Base-by-base conservation (phyloP, 1,140 invertebrate species). In the Pseudachorutes palmiensis region DNA sequence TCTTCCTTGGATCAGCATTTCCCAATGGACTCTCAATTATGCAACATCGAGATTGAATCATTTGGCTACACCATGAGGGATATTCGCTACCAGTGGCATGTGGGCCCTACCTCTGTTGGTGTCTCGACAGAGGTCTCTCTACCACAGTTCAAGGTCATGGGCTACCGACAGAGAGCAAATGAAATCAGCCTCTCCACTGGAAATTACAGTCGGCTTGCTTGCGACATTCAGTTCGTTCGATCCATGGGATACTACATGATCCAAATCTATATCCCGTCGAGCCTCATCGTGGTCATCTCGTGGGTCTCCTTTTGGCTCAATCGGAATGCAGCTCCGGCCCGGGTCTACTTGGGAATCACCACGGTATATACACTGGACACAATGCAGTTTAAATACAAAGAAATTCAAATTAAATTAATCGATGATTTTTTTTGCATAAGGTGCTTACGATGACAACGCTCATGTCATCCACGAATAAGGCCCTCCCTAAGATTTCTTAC, bases 201-300 rank as follows among this genome's bases (percentile, higher is more conserved):
- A 82, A 96, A 98, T 82, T 98, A 98, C 82, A 97, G 94, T 74
- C 86, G 95, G 75, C 82, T 98, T 83, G 91, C 93, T 65, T 94
- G 92, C 81, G 93, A 97, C 83, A 95, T 98, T 79, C 92, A 95
- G 80, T 95, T 98, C 82, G 92, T 94, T 66, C 87, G 95, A 70
- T 95, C 92, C 75, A 94, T 98, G 90, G 95, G 95, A 75, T 98
- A 98, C 86, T 98, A 98, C 83, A 83, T 98, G 75, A 98, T 98
- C 82, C 96, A 55, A 24, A 98, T 98, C 80, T 98, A 98, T 83
- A 96, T 98, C 81, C 95, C 95, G 74, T 96, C 94, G 78, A 69
- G 67, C 79, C 87, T 98, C 77, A 98, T 98, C 81, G 95, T 98
- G 79, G 94, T 97, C 80, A 97, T 98, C 82, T 96, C 92, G 74